Base-by-base conservation (phyloP, 2,113 vertebrate genomes). In the Eleginops maclovinus region DNA sequence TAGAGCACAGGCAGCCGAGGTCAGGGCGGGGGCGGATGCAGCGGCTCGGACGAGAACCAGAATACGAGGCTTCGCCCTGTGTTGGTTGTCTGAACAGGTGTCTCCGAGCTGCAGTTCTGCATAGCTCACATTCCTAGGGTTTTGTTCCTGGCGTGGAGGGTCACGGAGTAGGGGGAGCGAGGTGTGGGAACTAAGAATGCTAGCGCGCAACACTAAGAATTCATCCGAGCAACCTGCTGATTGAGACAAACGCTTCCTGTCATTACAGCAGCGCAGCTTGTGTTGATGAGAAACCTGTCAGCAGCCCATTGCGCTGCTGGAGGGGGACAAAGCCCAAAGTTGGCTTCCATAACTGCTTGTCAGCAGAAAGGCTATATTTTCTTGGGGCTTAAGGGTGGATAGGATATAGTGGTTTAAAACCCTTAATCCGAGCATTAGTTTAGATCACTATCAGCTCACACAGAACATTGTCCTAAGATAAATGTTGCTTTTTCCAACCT, bases 51-150 rank as follows among this genome's bases (percentile, higher is more conserved):
- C 44, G 15, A 65, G 36, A 40, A 61, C 49, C 13, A 2, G 24
- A 4, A 36, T 51, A 64, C 58, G 55, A 74, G 55, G 46, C 22
- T 79, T 70, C 51, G n/a, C 31, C 60, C 60, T 5, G 54, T 59
- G 68, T 56, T 84, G 70, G 79, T 62, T 77, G 82, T 87, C 86
- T 90, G 70, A 59, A 87, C 89, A 92, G 91, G 90, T 92, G 90
- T 87, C 80, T 82, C 40, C 0, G 13, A 58, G 79, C 77, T 81
- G 63, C 64, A 51, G 71, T 68, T 22, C 46, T 15, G 50, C 92
- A 93, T 91, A 83, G 72, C 79, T 91, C 61, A 55, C 93, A 92
- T 93, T 94, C 92, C 83, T 77, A 66, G 70, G 81, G 84, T 90
- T 88, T 91, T 87, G 79, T 91, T 89, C 60, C 68, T 79, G 61